Evolutionary conservation across 2,113 vertebrate genomes (phyloP), one percentile per base, ranked within the genome.

Genomic region (Cebus imitator): DNA sequence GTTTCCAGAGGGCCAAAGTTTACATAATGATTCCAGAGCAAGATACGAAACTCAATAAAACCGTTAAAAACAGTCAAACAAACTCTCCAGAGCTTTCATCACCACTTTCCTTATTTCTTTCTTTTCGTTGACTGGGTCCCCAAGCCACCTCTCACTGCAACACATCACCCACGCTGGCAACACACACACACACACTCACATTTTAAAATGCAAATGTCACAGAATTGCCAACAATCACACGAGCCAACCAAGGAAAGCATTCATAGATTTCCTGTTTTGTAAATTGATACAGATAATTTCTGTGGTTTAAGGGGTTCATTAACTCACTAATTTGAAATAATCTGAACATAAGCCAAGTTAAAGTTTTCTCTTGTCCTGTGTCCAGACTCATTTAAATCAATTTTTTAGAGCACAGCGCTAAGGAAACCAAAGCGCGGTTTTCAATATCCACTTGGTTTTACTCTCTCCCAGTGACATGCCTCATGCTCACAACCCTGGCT

Each of bases 261-360:
- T 72, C 95, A 96, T 96, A 91, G 95, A 97, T 98, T 97, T 96
- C 52, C 94, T 78, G 50, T 92, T 96, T 90, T 97, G 92, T 95
- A 94, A 96, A 97, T 97, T 97, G 94, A 97, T 96, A 95, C 90
- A 81, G 86, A 97, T 95, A 90, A 97, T 96, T 97, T 97, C 75
- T 84, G 87, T 96, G 76, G 72, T 32, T 94, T 96, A 78, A 83
- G 96, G 57, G 95, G 91, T 66, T 97, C 95, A 68, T 97, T 97
- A 97, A 90, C 95, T 97, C 91, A 61, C 96, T 97, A 96, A 97
- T 97, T 96, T 92, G 89, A 96, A 97, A 97, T 96, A 96, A 97
- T 98, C 92, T 85, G 87, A 97, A 96, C 84, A 90, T 87, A 94
- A 94, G 11, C 79, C 9, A 8, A 92, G 61, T 64, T 91, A 73